Percentiles rank a stretch among this genome's conserved stretches.
Evolutionary conservation across 1,140 invertebrate species (phyloP).

Genomic region (Sipha flava): DNA sequence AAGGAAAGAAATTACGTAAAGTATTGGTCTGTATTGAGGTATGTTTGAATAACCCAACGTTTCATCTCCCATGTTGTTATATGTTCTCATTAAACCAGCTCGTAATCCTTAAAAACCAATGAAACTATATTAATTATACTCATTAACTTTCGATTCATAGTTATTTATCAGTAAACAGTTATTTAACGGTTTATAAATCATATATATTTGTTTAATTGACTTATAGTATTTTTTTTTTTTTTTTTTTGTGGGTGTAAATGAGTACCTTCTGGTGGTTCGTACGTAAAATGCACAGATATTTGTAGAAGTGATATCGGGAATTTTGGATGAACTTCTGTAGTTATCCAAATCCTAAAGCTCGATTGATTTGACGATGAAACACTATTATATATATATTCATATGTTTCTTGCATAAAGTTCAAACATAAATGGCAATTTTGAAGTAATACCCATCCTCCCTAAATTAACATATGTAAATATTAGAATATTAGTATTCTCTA

Average conservation of each 20-base stretch:
- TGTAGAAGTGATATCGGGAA: slow-evolving; percentile 81
- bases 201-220: too few relatives aligned
- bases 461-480: slow-evolving; percentile 21
- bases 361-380: slow-evolving; percentile 74
- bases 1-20: slow-evolving; percentile 89
- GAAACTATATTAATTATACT: too few relatives aligned
- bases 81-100: slow-evolving; percentile 70
- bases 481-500: too few relatives aligned
- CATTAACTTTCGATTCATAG: too few relatives aligned
- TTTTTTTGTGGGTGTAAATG: too few relatives aligned
- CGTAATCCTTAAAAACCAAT: slow-evolving; percentile 58
- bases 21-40: slow-evolving; percentile 67
- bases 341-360: slow-evolving; percentile 87
- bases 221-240: too few relatives aligned
- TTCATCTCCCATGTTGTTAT: slow-evolving; percentile 74
- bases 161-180: too few relatives aligned
- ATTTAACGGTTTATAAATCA: too few relatives aligned
- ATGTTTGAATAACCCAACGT: slow-evolving; percentile 78
- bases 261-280: slow-evolving; percentile 90
- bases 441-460: slow-evolving; percentile 80
- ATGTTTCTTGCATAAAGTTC: slow-evolving; percentile 83
- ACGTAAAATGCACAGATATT: slow-evolving; percentile 95
- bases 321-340: slow-evolving; percentile 87
- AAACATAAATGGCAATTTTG: slow-evolving; percentile 94
- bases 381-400: slow-evolving; percentile 69